These are phyloP conservation scores for Pandion haliaetus DNA, from an alignment of 2,113 vertebrate genomes.

Conservation along the genomic window DNA sequence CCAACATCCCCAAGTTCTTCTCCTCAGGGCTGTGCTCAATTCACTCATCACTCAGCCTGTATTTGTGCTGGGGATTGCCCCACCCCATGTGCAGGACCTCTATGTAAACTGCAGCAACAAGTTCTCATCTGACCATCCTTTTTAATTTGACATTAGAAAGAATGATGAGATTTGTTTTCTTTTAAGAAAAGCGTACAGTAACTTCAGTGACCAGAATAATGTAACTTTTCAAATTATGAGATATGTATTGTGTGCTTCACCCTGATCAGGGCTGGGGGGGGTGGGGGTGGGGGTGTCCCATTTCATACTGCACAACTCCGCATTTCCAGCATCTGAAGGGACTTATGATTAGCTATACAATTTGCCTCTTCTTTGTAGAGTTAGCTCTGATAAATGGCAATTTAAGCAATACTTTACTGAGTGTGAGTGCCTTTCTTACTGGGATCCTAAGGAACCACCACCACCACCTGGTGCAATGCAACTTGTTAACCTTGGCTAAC, in stretches of 20 bases:
- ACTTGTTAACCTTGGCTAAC: neutral
- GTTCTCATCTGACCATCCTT: neutral
- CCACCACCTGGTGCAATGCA: neutral
- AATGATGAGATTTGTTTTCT: neutral
- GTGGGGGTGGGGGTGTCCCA: no score
- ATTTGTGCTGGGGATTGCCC: no score
- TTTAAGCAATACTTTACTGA: neutral
- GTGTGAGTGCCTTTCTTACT: neutral
- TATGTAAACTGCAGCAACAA: neutral
- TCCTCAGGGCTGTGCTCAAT: no score
- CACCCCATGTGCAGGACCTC: no score
- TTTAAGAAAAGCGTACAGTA: neutral
- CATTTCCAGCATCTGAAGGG: neutral
- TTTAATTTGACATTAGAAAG: neutral
- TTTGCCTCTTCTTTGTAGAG: neutral
- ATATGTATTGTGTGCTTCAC: neutral
- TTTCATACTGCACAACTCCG: neutral
- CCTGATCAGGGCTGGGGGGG: rapidly evolving
- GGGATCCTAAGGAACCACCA: neutral
- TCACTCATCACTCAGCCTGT: no score
- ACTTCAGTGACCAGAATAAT: neutral
- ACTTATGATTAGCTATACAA: neutral
- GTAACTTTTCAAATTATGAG: neutral
- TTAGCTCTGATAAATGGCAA: neutral
- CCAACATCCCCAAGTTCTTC: no score